Evolutionary conservation across 2,888 invertebrate species (phyloP), one percentile per base, ranked within the genome.

Genomic region (Dysmachus trigonus): DNA sequence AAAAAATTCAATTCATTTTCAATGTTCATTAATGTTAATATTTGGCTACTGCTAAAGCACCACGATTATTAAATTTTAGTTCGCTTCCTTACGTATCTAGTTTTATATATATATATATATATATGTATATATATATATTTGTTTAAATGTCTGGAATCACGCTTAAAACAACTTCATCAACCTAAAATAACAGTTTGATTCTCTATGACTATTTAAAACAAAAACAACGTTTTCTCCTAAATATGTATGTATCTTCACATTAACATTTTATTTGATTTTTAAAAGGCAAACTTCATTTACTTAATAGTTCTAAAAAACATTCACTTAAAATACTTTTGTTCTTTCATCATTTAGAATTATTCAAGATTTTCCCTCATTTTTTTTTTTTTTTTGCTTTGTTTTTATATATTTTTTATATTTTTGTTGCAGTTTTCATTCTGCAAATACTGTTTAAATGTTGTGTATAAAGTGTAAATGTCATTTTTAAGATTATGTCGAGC

Each of bases 21-120:
- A 33, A 53, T 53, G n/a, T 81, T 81, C 33, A 41, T 31, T 81
- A 81, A 81, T 81, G 2, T 81, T 51, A n/a, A 81, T 83, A 72
- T 83, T 83, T 72, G 71, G 83, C 83, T 83, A 83, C 71, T 83
- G 83, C 83, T 83, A 83, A 83, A 83, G 83, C 83, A 83, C 83
- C 83, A 83, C 83, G 53, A 83, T 71, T 83, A 83, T 30, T 72
- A 83, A 83, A 72, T 83, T 83, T 71, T 83, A 41, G 38, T 83
- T 83, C 72, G 72, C 72, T 72, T 71, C 38, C 62, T 62, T 62
- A 62, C 22, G 62, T 62, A 62, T 62, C 62, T 62, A 62, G 18
- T 72, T 83, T 71, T 71, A 38, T 83, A 72, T 72, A 72, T 72
- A 72, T 83, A 38, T 62, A 72, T 83, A 83, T 41, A 72, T 83